Evolutionary conservation across 2,888 invertebrate species (phyloP), one percentile per base, ranked within the genome.

Genomic region (Cryptocephalus primarius): DNA sequence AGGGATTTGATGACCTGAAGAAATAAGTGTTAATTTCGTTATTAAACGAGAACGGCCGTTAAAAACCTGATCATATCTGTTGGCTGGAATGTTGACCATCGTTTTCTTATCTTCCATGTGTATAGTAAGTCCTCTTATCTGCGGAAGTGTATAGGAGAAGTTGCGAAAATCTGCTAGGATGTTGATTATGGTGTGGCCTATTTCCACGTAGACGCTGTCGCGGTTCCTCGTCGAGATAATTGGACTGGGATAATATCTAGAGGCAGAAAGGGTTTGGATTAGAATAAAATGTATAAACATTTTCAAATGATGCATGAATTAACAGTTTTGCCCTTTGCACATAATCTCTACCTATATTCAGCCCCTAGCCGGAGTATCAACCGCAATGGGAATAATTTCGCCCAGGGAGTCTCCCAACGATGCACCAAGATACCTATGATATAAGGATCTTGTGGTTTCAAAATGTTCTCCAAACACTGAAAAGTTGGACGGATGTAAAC

Each of bases 171-270:
- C 90, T 9, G 87, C 88, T 54, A 90, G 70, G 45, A 91, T 76
- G 72, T 88, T 89, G 69, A 91, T 88, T 49, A 91, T 87, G 9
- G 90, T 90, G 64, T 89, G 88, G 1, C 89, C 88, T 48, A 90
- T 85, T 71, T 90, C 89, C 32, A 80, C 84, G 65, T 84, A 91
- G 6, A 89, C 83, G 1, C 89, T 82, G 55, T 85, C 83, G 10
- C 90, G 73, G 61, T 82, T 77, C 22, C 88, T 74, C 12, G 85
- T 79, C 12, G 88, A 87, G 43, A 90, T 80, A 51, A 90, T 72
- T 1, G 89, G 87, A 62, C 86, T 85, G 0, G 90, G 90, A 69
- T 91, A 91, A 63, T 88, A 89, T 51, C 55, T 53, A 31, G 9
- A 48, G 11, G 12, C 12, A 11, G 36, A 36, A 36, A 22, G 6